Conservation (phyloP, 1,140 invertebrate genomes). For the Sogatella furcifera region DNA sequence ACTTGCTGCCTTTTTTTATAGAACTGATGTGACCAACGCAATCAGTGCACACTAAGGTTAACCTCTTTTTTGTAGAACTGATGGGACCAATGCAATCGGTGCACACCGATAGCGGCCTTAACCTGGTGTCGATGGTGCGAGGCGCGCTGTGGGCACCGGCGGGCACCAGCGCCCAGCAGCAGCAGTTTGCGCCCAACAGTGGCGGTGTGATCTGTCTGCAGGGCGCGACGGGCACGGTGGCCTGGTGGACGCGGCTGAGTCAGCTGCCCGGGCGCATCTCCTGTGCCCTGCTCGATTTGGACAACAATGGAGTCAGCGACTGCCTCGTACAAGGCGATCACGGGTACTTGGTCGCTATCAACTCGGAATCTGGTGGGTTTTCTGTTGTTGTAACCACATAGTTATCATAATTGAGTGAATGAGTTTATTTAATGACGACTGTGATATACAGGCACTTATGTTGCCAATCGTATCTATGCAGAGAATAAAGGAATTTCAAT, state of each 20-base stretch:
- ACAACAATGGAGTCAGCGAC: slow-evolving; percentile 53
- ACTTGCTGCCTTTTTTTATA: no score
- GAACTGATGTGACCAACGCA: no score
- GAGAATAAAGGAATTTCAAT: no score
- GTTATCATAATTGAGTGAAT: no score
- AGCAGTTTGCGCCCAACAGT: slow-evolving; percentile 32
- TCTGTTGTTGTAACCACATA: no score
- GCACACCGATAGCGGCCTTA: slow-evolving; percentile 43
- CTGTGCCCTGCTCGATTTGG: slow-evolving; percentile 55
- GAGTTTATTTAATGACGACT: no score
- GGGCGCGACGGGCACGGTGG: slow-evolving; percentile 46
- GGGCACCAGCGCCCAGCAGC: slow-evolving; percentile 25
- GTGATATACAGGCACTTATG: no score
- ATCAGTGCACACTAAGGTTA: no score
- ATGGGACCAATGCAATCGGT: slow-evolving; percentile 58
- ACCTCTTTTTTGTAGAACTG: slow-evolving; percentile 43
- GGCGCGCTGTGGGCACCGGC: slow-evolving; percentile 35
- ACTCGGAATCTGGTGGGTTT: slow-evolving; percentile 51
- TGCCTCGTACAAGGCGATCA: slow-evolving; percentile 58
- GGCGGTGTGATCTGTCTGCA: slow-evolving; percentile 43
- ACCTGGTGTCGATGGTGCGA: slow-evolving; percentile 57
- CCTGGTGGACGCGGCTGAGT: slow-evolving; percentile 49
- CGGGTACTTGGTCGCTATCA: slow-evolving; percentile 52
- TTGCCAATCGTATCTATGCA: no score
- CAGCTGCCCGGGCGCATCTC: slow-evolving; percentile 53